These are phyloP conservation scores for Bothrops jararaca DNA, from an alignment of 2,113 vertebrate species.

Conservation along the genomic window DNA sequence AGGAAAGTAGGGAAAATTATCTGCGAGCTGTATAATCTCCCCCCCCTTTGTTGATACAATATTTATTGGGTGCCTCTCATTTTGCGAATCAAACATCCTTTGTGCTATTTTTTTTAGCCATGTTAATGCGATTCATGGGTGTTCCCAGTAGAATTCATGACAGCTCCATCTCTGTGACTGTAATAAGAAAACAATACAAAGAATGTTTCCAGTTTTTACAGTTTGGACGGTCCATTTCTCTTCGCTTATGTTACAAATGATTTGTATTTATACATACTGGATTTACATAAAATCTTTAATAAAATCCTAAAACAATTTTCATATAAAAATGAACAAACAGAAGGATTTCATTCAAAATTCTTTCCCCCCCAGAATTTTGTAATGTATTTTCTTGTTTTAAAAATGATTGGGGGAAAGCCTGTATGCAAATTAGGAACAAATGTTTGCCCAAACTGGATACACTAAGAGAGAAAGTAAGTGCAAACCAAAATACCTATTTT, in stretches of 20 bases:
- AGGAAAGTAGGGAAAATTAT: background rate
- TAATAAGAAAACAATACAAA: background rate
- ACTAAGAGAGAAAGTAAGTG: background rate
- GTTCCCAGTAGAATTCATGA: background rate
- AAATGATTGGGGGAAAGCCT: background rate
- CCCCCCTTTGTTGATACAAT: background rate
- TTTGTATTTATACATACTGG: background rate
- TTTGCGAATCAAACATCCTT: conserved; percentile 4
- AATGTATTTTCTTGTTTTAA: background rate
- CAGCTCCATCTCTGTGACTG: rapidly evolving
- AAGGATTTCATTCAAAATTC: background rate
- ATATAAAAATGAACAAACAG: background rate
- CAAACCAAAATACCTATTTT: background rate
- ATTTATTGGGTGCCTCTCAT: background rate
- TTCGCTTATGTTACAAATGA: rapidly evolving
- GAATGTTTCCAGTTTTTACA: background rate
- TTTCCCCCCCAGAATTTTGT: background rate
- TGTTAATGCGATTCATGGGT: background rate
- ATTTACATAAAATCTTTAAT: background rate
- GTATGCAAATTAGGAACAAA: background rate
- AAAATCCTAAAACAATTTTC: background rate
- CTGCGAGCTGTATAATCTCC: background rate
- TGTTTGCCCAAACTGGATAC: background rate
- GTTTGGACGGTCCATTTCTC: background rate
- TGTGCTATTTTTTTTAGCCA: background rate